A percentile compares a stretch with the other conserved stretches of the same genome.
These are phyloP conservation scores for Cephus nigrinus DNA, from an alignment of 2,888 invertebrate species.

Conservation along the genomic window DNA sequence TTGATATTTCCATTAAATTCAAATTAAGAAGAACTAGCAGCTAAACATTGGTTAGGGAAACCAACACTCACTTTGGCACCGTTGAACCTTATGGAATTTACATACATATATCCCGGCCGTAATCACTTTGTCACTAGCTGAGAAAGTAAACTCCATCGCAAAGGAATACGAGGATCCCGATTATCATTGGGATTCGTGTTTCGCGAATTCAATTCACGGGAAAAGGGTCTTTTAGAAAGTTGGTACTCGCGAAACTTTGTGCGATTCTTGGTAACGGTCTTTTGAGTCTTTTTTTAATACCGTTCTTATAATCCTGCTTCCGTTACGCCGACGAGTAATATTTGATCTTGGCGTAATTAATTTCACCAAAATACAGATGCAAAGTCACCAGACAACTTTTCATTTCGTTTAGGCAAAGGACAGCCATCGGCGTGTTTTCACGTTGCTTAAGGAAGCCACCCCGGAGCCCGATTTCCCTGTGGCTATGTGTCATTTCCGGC, in stretches of 20 bases:
- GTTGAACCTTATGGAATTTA: neutral
- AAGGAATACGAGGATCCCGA: neutral
- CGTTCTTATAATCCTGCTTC: neutral
- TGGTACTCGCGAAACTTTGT: neutral
- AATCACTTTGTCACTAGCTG: neutral
- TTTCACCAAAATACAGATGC: neutral
- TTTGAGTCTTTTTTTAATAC: neutral
- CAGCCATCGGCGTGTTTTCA: neutral
- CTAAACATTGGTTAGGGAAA: neutral
- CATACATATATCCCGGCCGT: neutral
- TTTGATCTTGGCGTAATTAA: neutral
- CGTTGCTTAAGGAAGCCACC: neutral
- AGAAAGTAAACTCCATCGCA: neutral
- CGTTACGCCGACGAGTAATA: neutral
- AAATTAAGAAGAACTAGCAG: neutral
- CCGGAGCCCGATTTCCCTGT: neutral
- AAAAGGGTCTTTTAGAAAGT: neutral
- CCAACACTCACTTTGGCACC: neutral
- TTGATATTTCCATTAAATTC: neutral
- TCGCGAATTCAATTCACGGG: neutral
- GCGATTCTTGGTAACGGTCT: neutral
- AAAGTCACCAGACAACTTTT: neutral
- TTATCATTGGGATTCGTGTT: neutral
- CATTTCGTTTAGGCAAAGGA: neutral
- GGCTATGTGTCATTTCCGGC: neutral